Conservation (phyloP, 2,113 vertebrate genomes). For the Tenrec ecaudatus region DNA sequence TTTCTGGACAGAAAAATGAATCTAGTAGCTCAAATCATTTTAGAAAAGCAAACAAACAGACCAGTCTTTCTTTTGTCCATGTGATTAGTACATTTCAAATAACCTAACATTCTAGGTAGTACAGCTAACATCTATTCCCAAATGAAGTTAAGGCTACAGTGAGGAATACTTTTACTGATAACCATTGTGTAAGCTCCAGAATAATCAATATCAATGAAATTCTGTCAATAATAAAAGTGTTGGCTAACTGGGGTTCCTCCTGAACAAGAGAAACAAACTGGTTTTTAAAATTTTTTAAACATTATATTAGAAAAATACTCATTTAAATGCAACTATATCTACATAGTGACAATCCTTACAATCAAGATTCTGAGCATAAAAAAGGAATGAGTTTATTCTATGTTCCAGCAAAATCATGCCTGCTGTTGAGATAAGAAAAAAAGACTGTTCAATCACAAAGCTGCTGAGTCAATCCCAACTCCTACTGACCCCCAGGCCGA, state of each 20-base stretch:
- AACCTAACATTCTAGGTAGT: conserved; percentile 27
- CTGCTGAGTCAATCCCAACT: too few species aligned
- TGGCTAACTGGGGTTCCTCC: not conserved
- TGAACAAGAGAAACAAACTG: conserved; percentile 22
- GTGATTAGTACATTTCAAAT: not conserved
- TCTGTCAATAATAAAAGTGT: conserved; percentile 38
- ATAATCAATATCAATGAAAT: conserved; percentile 35
- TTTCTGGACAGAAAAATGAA: conserved; percentile 53
- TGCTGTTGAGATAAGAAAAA: conserved; percentile 53
- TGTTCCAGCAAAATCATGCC: conserved; percentile 20
- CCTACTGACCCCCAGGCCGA: not conserved
- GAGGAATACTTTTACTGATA: not conserved
- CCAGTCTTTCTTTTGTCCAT: not conserved
- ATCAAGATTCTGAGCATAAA: conserved; percentile 50
- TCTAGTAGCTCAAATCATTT: conserved; percentile 37
- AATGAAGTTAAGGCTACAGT: not conserved
- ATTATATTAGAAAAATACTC: not conserved
- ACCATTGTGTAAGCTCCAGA: conserved; percentile 14
- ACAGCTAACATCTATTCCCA: not conserved
- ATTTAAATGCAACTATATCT: conserved; percentile 36
- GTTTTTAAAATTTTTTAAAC: conserved; percentile 6
- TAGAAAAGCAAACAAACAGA: conserved; percentile 25
- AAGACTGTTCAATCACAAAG: not conserved
- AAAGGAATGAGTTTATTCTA: conserved; percentile 27
- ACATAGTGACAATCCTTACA: conserved; percentile 1